Base-by-base conservation (phyloP, 2,797 vertebrate species). In the Lates japonicus region DNA sequence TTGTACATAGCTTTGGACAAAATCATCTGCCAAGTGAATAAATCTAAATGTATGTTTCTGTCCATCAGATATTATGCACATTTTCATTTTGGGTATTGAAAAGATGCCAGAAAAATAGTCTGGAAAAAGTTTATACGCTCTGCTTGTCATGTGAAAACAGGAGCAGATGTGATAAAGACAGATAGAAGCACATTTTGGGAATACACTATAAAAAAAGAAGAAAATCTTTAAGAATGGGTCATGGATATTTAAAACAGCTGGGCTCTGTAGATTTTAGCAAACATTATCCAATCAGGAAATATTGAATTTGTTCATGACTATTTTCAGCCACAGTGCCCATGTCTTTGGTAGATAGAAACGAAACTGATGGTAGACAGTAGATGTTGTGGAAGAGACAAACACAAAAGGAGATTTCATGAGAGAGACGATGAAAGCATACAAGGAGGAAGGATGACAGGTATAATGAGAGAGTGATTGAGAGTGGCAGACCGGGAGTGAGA, bases 381-480 rank as follows among this genome's bases (percentile, higher is more conserved):
- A 20, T 22, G 1, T 14, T 2, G 25, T 5, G 42, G 8, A 20
- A 22, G n/a, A 41, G 31, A 19, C 35, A 10, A 22, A 69, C 39
- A 63, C 16, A 22, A 37, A 61, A 60, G 33, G 8, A 2, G 33
- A 41, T 71, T 3, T 41, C 69, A 57, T 67, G 39, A 59, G 33
- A 22, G 49, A 35, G 39, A 48, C 7, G 17, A 19, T 5, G 7
- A 55, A 11, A 6, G 52, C n/a, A 57, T n/a, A 9, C 22, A 90
- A 92, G 88, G 87, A 93, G 91, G 87, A 89, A 70, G 35, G 7
- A 42, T 31, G 64, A 63, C 25, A 44, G 62, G 70, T 35, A 5
- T 66, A 69, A 71, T 16, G 62, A 64, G 33, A 4, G 13, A 37
- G 22, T 42, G 69, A 74, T 16, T 35, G 51, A 73, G 63, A 67